A percentile compares a stretch with the other conserved stretches of the same genome.
These are phyloP conservation scores for Clarias macrocephalus DNA, from an alignment of 2,113 vertebrate species.

Conservation along the genomic window DNA sequence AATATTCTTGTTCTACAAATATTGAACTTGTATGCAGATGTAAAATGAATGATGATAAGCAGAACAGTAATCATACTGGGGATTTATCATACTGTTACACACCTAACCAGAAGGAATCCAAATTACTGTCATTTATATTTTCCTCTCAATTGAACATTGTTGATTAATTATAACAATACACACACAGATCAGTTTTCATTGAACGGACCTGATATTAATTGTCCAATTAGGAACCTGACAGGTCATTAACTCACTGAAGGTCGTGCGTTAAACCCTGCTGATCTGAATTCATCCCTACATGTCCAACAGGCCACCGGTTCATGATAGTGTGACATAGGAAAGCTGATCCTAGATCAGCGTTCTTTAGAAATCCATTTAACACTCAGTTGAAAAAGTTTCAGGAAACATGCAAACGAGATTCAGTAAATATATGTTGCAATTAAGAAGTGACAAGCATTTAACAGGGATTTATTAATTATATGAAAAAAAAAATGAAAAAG, in stretches of 20 bases:
- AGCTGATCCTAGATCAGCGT: not conserved
- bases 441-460: not conserved
- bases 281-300: not conserved
- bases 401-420: not conserved
- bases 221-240: slow-evolving; percentile 21
- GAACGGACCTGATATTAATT: slow-evolving; percentile 20
- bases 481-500: not conserved
- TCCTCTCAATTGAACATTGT: slow-evolving; percentile 27
- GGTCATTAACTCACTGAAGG: slow-evolving; percentile 23
- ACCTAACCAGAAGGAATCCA: slow-evolving; percentile 33
- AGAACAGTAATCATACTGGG: not conserved
- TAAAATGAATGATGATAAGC: not conserved
- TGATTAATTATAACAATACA: slow-evolving; percentile 27
- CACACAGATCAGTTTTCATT: slow-evolving; percentile 1
- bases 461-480: not conserved
- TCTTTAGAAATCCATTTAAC: not conserved
- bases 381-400: not conserved
- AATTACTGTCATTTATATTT: slow-evolving; percentile 30
- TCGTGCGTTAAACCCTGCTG: not conserved
- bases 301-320: not conserved
- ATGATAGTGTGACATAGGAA: not conserved
- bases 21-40: not conserved
- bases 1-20: not conserved
- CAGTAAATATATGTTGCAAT: not conserved
- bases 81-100: slow-evolving; percentile 22